Percentiles rank a stretch among this genome's conserved stretches.
phyloP scores from a whole-genome alignment of 2,797 vertebrate genomes.

The Apogon hyalosoma region DNA sequence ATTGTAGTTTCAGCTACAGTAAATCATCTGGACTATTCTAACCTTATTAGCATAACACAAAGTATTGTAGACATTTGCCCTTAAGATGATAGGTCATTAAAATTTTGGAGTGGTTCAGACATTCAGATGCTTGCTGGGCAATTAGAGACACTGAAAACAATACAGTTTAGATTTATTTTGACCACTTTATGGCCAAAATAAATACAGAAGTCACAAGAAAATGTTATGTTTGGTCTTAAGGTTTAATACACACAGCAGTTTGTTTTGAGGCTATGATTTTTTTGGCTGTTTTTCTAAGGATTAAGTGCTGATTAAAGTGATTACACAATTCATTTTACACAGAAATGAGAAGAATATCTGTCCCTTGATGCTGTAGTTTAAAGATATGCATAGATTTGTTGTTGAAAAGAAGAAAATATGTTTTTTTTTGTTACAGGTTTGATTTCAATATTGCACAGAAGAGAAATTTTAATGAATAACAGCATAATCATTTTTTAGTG shows the following conservation, averaged over 20 bases:
- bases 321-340: conserved; percentile 31
- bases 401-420: conserved; percentile 48
- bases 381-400: conserved; percentile 78
- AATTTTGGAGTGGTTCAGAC: conserved; percentile 5
- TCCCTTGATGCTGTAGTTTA: conserved; percentile 52
- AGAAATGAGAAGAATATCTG: conserved; percentile 37
- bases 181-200: background rate
- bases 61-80: conserved; percentile 25
- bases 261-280: conserved; percentile 14
- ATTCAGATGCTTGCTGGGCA: background rate
- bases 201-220: conserved; percentile 1
- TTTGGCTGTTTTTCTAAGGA: conserved; percentile 13
- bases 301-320: conserved; percentile 22
- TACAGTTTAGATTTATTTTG: conserved; percentile 13
- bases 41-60: conserved; percentile 22
- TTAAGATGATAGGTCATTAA: conserved; percentile 6
- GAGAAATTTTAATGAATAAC: conserved; percentile 6
- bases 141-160: conserved; percentile 8
- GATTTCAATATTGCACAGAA: conserved; percentile 11
- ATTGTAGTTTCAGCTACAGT: conserved; percentile 4
- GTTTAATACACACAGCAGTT: conserved; percentile 26
- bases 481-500: conserved; percentile 22
- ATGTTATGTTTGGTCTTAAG: background rate
- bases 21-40: conserved; percentile 8
- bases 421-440: conserved; percentile 23